These are phyloP conservation scores for Radopholus similis DNA, from an alignment of 1,140 invertebrate species.

Conservation along the genomic window DNA sequence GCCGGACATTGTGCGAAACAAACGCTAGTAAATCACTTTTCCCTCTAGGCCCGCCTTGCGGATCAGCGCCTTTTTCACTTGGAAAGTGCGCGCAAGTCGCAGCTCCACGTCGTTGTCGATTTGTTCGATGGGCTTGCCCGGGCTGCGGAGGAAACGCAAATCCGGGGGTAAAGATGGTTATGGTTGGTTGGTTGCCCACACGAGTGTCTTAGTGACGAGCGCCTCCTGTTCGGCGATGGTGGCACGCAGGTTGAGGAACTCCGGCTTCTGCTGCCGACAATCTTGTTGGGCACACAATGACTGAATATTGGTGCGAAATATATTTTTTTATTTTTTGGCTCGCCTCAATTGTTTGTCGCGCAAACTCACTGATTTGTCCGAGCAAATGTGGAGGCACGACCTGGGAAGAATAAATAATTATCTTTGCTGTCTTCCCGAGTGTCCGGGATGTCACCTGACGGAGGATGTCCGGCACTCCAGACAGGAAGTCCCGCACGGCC, in stretches of 20 bases:
- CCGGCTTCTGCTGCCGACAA: constrained; percentile 27
- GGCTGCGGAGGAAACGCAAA: not conserved
- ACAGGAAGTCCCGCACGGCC: constrained; percentile 21
- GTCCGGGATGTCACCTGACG: constrained; percentile 12
- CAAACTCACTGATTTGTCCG: constrained; percentile 13
- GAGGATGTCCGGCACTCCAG: constrained; percentile 22
- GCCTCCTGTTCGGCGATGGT: constrained; percentile 25
- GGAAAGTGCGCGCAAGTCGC: constrained; percentile 39
- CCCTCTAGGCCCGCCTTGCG: constrained; percentile 40
- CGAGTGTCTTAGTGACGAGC: constrained; percentile 3
- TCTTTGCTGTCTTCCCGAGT: constrained; percentile 13
- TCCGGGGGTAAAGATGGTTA: not conserved
- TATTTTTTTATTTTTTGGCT: constrained; percentile 3
- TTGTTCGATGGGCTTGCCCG: constrained; percentile 16
- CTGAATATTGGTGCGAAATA: constrained; percentile 12
- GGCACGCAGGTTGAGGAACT: constrained; percentile 28
- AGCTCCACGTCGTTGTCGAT: constrained; percentile 42
- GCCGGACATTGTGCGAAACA: not conserved
- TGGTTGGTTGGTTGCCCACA: not conserved
- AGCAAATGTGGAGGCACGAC: constrained; percentile 1
- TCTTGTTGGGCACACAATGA: constrained; percentile 9
- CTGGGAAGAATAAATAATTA: constrained; percentile 7
- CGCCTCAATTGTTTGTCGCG: constrained; percentile 16
- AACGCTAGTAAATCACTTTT: too few relatives aligned
- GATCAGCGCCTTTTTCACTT: constrained; percentile 46